phyloP scores from a whole-genome alignment of 2,113 vertebrate genomes.

The Sialia sialis region DNA sequence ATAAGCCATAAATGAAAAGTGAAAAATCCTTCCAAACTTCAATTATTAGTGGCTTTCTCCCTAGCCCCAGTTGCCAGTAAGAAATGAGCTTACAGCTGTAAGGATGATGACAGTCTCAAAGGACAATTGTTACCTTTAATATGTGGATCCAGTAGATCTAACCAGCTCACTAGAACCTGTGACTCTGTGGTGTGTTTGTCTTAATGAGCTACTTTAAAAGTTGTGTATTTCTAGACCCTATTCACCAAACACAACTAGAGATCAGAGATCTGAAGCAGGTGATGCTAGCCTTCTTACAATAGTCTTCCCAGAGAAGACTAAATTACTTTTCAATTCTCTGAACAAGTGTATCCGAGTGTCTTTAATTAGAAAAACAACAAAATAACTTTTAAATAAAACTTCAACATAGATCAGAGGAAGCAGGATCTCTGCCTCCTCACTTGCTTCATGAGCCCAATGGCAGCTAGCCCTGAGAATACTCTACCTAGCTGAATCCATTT shows the following conservation, averaged over 20 bases:
- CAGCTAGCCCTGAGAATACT: background rate
- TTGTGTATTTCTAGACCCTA: background rate
- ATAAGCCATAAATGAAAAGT: background rate
- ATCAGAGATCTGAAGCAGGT: background rate
- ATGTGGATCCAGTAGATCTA: background rate
- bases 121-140: background rate
- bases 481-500: background rate
- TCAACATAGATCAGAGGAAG: background rate
- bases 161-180: background rate
- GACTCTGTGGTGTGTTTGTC: background rate
- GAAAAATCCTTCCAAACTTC: background rate
- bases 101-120: background rate
- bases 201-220: background rate
- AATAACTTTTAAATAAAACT: background rate
- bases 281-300: background rate
- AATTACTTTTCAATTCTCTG: background rate
- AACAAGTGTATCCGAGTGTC: background rate
- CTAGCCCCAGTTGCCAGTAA: background rate
- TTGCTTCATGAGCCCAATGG: background rate
- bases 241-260: background rate
- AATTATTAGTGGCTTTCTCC: background rate
- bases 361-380: background rate
- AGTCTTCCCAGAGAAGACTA: background rate
- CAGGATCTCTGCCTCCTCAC: background rate
- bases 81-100: background rate